Percentiles rank a stretch among this genome's conserved stretches.
Conservation (phyloP, 2,797 vertebrate genomes). For the Tangara arthus region DNA sequence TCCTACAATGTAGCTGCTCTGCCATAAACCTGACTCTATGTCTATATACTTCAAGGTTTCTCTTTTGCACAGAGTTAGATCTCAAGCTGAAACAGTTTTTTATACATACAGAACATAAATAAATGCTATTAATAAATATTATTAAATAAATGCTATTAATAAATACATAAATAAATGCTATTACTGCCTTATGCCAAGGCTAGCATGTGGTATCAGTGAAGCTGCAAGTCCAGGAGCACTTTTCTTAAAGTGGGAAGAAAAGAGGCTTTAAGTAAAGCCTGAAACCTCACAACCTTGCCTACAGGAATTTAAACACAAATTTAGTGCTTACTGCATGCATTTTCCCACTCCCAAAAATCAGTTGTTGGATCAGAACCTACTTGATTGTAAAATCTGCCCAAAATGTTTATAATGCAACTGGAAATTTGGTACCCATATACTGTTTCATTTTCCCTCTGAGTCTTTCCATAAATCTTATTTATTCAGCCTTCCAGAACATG, state of each 20-base stretch:
- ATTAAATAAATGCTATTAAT: too few species aligned
- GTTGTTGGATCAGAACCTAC: neutral
- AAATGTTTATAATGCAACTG: neutral
- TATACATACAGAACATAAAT: neutral
- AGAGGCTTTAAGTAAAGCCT: neutral
- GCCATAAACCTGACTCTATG: neutral
- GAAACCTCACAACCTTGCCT: neutral
- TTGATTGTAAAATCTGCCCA: neutral
- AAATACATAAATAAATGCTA: neutral
- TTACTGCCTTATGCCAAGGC: neutral
- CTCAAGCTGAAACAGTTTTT: neutral
- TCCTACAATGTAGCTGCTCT: neutral
- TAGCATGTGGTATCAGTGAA: neutral
- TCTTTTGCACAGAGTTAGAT: neutral
- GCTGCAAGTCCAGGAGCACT: neutral
- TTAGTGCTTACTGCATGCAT: neutral
- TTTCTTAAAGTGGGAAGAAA: neutral
- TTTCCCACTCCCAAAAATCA: neutral
- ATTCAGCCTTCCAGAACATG: neutral
- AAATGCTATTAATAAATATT: neutral
- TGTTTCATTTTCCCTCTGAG: neutral
- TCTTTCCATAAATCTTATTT: neutral
- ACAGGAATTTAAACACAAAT: neutral
- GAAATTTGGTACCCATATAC: neutral
- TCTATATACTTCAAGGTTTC: neutral